Conservation (phyloP, 2,797 vertebrate genomes). For the Decapterus maruadsi region DNA sequence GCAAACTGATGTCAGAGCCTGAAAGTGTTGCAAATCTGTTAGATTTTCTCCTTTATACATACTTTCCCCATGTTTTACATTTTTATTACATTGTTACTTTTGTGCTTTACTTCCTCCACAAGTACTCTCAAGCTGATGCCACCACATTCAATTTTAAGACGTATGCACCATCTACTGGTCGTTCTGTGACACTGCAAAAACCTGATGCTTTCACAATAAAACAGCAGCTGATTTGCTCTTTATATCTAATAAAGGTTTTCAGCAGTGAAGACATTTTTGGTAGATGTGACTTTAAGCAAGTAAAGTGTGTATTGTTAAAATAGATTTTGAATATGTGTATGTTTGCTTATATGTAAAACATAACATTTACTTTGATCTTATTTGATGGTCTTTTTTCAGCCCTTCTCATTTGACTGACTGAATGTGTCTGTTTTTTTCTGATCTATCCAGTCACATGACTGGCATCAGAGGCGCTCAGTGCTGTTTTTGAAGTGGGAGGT, state of each 20-base stretch:
- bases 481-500: not conserved
- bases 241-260: not conserved
- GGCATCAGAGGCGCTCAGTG: not conserved
- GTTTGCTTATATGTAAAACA: not conserved
- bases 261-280: not conserved
- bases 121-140: not conserved
- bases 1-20: not conserved
- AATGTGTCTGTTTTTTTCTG: not conserved
- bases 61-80: not conserved
- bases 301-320: not conserved
- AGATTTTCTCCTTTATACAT: not conserved
- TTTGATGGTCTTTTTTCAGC: no score
- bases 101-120: not conserved
- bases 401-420: not conserved
- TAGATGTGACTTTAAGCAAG: not conserved
- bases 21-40: not conserved
- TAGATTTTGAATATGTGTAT: not conserved
- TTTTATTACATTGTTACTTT: not conserved
- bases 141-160: not conserved
- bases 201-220: not conserved
- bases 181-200: conserved; percentile 33
- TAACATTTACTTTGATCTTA: not conserved
- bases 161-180: conserved; percentile 60
- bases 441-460: not conserved
- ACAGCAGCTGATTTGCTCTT: not conserved